Conservation (phyloP, 2,113 vertebrate species). For the Circaetus gallicus region DNA sequence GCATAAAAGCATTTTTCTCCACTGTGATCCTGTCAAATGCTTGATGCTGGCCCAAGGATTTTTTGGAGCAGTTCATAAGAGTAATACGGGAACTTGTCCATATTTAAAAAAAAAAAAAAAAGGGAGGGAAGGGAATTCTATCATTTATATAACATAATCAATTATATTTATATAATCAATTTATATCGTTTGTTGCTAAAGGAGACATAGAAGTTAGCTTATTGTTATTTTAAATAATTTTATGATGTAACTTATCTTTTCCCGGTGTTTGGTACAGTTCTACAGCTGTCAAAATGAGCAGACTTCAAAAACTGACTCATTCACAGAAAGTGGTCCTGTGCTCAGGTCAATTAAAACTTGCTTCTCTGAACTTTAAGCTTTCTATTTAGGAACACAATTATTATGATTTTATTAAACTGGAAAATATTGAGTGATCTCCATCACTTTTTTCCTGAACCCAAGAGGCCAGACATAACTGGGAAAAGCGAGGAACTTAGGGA, state of each 20-base stretch:
- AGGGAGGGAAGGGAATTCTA: not conserved
- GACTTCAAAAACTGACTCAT: not conserved
- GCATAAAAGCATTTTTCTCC: not conserved
- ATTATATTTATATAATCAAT: not conserved
- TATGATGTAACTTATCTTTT: not conserved
- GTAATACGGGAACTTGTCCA: not conserved
- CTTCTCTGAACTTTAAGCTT: not conserved
- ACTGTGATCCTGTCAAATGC: not conserved
- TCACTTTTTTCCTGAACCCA: not conserved
- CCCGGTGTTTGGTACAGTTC: not conserved
- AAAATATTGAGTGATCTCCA: not conserved
- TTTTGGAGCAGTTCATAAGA: not conserved
- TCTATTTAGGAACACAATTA: not conserved
- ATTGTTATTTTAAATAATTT: not conserved
- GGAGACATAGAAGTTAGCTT: not conserved
- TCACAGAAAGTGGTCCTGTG: not conserved
- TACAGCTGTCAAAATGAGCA: not conserved
- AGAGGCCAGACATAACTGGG: not conserved
- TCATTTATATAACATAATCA: not conserved
- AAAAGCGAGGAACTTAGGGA: not conserved
- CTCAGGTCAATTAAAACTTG: not conserved
- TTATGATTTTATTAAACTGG: not conserved
- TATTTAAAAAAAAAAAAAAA: not conserved
- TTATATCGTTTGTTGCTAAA: not conserved
- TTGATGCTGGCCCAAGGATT: not conserved